Conservation (phyloP, 2,113 vertebrate genomes). For the Cyanoramphus novaezelandiae region DNA sequence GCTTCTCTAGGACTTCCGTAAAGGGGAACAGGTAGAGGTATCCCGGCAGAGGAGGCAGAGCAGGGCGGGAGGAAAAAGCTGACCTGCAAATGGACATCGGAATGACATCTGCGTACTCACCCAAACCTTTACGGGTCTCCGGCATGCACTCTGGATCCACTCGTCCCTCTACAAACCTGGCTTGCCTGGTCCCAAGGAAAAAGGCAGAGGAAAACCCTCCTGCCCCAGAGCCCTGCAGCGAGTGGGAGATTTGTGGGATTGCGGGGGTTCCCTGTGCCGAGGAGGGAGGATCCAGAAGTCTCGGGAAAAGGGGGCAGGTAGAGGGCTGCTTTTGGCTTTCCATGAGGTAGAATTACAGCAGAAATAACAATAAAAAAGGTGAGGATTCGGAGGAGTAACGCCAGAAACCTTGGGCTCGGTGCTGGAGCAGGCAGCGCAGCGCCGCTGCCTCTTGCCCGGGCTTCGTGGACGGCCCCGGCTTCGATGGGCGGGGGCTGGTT, state of each 20-base stretch:
- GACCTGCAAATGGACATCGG: not conserved
- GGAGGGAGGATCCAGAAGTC: not conserved
- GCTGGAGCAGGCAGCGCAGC: accelerated
- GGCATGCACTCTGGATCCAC: accelerated
- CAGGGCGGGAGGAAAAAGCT: not conserved
- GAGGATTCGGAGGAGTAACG: accelerated
- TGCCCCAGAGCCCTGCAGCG: not conserved
- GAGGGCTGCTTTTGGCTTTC: not conserved
- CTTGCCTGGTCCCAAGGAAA: not conserved
- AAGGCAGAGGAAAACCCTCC: not conserved
- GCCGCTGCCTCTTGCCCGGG: not conserved
- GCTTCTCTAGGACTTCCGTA: not conserved
- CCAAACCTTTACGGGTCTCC: not conserved
- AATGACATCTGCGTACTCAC: not conserved
- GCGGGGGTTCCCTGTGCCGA: not conserved
- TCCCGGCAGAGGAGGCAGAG: not conserved
- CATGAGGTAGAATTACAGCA: not conserved
- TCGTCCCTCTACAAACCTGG: not conserved
- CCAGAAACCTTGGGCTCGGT: accelerated
- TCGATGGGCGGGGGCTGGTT: accelerated
- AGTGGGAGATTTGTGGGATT: accelerated
- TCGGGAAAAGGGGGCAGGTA: not conserved
- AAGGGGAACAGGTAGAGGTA: no score
- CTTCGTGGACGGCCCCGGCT: accelerated
- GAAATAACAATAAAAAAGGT: not conserved